Conservation (phyloP, 2,888 invertebrate genomes). For the Drosophila conformis region DNA sequence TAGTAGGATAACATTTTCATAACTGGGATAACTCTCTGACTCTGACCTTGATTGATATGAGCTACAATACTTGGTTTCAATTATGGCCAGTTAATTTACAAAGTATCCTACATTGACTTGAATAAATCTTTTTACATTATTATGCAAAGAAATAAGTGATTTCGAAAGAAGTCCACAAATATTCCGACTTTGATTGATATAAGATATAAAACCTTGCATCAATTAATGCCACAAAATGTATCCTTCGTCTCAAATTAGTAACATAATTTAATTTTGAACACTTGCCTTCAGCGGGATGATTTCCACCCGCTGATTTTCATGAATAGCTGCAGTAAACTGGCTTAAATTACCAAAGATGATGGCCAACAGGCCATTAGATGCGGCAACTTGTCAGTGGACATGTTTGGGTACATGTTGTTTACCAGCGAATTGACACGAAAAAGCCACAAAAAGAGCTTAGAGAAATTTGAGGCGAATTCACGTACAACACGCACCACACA, state of each 20-base stretch:
- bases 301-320: slow-evolving; percentile 53
- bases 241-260: not conserved
- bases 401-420: slow-evolving; percentile 62
- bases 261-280: slow-evolving; percentile 22
- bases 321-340: slow-evolving; percentile 31
- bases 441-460: slow-evolving; percentile 55
- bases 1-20: not conserved
- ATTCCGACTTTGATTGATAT: not conserved
- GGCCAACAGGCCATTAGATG: slow-evolving; percentile 61
- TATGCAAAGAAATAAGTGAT: too few species aligned
- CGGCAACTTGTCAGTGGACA: slow-evolving; percentile 62
- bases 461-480: slow-evolving; percentile 66
- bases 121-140: too few species aligned
- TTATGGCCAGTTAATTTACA: not conserved
- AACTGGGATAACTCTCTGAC: too few species aligned
- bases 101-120: too few species aligned
- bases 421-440: slow-evolving; percentile 72
- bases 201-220: not conserved
- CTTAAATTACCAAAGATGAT: slow-evolving; percentile 48
- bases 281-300: slow-evolving; percentile 10
- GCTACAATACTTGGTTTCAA: not conserved
- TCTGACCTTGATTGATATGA: too few species aligned
- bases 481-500: slow-evolving; percentile 24
- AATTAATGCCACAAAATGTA: not conserved
- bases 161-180: too few species aligned